Base-by-base conservation (phyloP, 2,113 vertebrate genomes). In the Poeciliopsis turrubarensis region DNA sequence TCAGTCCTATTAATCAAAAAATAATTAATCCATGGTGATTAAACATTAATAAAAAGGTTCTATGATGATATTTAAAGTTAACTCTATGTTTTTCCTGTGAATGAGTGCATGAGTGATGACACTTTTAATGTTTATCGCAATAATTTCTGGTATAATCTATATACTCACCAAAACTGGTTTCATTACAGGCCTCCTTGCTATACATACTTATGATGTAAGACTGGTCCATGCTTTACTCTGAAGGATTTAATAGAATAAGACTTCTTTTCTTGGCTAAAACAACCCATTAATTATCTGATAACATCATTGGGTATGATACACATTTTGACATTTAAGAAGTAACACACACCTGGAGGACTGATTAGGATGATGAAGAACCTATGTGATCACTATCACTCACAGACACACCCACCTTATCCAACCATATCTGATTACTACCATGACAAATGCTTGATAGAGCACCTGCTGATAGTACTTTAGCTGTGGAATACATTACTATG, bases 241-340 rank as follows among this genome's bases (percentile, higher is more conserved):
- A 32, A 57, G 47, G 0, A 41, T 41, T 69, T 47, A 63, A 71
- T 22, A 68, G 27, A 30, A 57, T 73, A 60, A 31, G 29, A 69
- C 51, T 44, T 19, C 0, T 71, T 22, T 54, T 70, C 30, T 71
- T 54, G 64, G 39, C 27, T 67, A 30, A 57, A 22, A 64, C 9
- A 25, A 57, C 51, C 25, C 51, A 25, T 57, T 57, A 9, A 75
- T 15, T 32, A 12, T 64, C 60, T 47, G 73, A 72, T 65, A 14
- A 30, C 72, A 74, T 73, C 15, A 72, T 54, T 78, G 65, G 76
- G 83, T 47, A 31, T 64, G 29, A 77, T 31, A 32, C 74, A 86
- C 47, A 44, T 79, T 75, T 72, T 90, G 87, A 89, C 75, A 81
- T 80, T 51, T 80, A 80, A 84, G 84, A 77, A 70, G 44, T 47